phyloP scores from a whole-genome alignment of 23 tunicate genomes.

The Clavelina lepadiformis region DNA sequence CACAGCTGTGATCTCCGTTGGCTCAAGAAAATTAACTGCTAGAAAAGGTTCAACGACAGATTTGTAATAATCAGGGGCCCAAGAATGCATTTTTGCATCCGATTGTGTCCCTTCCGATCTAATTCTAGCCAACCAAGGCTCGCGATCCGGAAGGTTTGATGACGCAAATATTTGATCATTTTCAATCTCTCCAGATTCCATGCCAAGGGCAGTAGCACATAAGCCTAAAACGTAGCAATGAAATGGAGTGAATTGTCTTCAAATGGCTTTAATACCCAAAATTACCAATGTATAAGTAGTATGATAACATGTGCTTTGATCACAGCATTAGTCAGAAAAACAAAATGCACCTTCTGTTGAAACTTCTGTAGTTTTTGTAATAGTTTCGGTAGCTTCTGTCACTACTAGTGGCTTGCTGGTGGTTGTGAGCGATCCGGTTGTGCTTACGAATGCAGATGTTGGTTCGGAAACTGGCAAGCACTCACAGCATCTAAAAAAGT shows the following conservation, averaged over 20 bases:
- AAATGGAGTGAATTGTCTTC: too few species aligned
- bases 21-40: slow-evolving; percentile 50
- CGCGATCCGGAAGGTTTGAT: slow-evolving; percentile 24
- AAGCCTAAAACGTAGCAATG: too few species aligned
- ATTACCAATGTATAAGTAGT: too few species aligned
- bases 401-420: slow-evolving; percentile 15
- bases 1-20: slow-evolving; percentile 44
- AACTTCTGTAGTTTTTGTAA: slow-evolving; percentile 37
- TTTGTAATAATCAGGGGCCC: slow-evolving; percentile 78
- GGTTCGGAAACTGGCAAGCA: slow-evolving; percentile 22
- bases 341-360: slow-evolving; percentile 31
- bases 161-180: slow-evolving; percentile 63
- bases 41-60: slow-evolving; percentile 38
- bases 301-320: too few species aligned
- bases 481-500: slow-evolving; percentile 29
- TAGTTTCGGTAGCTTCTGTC: slow-evolving; percentile 20
- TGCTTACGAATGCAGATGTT: slow-evolving; percentile 1
- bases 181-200: slow-evolving; percentile 61
- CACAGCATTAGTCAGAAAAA: too few species aligned
- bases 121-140: slow-evolving; percentile 52
- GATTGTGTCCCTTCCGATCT: not conserved
- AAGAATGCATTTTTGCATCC: slow-evolving; percentile 21
- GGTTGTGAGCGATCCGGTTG: not conserved
- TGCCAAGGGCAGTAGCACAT: slow-evolving; percentile 53
- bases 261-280: too few species aligned